Evolutionary conservation across 1,140 invertebrate genomes (phyloP).

Genomic region (Eubasilissa regina): DNA sequence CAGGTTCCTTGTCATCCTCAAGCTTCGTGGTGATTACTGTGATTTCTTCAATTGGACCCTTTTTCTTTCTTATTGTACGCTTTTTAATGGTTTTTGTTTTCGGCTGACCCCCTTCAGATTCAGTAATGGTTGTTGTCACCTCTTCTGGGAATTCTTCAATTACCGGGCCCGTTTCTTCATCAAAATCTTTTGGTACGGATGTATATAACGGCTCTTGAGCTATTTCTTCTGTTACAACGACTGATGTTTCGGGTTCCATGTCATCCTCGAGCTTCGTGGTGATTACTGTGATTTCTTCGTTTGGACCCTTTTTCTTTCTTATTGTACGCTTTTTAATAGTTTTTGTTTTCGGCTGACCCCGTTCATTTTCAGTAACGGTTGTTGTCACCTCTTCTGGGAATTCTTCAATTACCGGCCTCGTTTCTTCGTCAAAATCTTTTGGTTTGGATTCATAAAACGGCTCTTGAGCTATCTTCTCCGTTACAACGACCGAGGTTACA

Average conservation of each 20-base stretch:
- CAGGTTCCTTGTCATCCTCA: background rate
- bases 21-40: constrained; percentile 7
- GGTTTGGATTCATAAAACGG: background rate
- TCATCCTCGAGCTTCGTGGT: background rate
- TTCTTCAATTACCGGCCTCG: background rate
- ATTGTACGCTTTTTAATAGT: constrained; percentile 9
- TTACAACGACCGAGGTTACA: too few species aligned
- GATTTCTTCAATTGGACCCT: constrained; percentile 19
- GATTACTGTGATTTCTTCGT: constrained; percentile 7
- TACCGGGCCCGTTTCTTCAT: background rate
- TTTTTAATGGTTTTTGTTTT: constrained; percentile 1
- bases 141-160: constrained; percentile 14
- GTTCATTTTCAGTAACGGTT: too few species aligned
- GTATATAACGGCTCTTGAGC: background rate
- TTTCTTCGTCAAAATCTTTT: background rate
- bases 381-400: background rate
- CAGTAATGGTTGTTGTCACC: constrained; percentile 42
- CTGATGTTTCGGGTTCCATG: background rate
- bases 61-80: constrained; percentile 14
- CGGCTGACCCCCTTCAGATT: background rate
- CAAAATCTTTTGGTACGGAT: background rate
- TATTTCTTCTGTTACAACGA: background rate
- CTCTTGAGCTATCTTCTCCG: background rate
- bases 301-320: background rate
- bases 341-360: background rate